Evolutionary conservation across 2,113 vertebrate species (phyloP).

Genomic region (Myotis yumanensis): DNA sequence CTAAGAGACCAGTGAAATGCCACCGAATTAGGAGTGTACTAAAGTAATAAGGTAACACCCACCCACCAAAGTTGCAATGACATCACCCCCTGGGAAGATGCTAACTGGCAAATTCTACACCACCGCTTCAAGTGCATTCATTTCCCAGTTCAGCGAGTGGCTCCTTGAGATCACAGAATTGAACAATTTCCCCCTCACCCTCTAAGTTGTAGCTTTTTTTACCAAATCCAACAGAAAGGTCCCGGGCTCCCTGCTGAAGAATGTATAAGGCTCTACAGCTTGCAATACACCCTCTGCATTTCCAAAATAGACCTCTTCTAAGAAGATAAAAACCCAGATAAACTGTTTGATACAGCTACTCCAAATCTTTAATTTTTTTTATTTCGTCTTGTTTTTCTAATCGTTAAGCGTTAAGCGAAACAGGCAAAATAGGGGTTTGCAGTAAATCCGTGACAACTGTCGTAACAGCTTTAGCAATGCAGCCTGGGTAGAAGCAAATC

Average conservation of each 20-base stretch:
- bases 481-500: not conserved
- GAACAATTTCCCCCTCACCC: not conserved
- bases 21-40: not conserved
- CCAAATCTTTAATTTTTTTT: not conserved
- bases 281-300: not conserved
- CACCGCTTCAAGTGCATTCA: not conserved
- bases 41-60: constrained; percentile 57
- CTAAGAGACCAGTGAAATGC: constrained; percentile 37
- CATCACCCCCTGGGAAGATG: not conserved
- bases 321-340: not conserved
- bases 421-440: not conserved
- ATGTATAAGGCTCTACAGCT: not conserved
- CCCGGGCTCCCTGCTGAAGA: not conserved
- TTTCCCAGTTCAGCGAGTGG: not conserved
- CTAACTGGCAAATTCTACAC: constrained; percentile 57
- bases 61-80: not conserved
- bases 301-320: not conserved
- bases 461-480: not conserved
- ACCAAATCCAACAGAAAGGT: not conserved
- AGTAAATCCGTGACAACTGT: not conserved
- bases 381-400: not conserved
- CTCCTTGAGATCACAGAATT: not conserved
- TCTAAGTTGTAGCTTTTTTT: not conserved
- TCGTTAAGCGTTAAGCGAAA: not conserved
- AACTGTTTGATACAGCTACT: not conserved